Percentiles rank a stretch among this genome's conserved stretches.
Conservation (phyloP, 2,888 invertebrate species). For the Blastobasis adustella region DNA sequence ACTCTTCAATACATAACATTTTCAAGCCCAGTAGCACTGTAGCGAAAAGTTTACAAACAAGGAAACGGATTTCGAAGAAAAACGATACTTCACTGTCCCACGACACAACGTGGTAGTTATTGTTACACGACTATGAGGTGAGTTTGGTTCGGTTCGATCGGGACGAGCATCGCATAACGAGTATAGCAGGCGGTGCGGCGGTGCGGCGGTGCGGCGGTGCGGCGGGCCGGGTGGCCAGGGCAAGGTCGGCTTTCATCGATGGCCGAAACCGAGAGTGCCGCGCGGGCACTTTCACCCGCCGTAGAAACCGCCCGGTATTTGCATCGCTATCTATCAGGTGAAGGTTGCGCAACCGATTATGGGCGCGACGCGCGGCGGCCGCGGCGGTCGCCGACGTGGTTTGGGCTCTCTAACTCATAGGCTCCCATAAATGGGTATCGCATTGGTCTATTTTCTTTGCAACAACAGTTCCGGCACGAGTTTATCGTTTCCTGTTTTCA, state of each 20-base stretch:
- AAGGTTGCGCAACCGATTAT: neutral
- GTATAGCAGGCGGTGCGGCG: neutral
- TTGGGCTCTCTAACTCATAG: neutral
- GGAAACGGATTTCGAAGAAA: no score
- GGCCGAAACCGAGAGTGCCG: neutral
- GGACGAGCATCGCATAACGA: no score
- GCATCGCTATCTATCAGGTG: no score
- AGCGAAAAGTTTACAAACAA: no score
- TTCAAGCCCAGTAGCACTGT: no score
- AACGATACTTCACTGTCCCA: no score
- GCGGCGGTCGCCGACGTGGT: neutral
- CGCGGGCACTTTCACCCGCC: neutral
- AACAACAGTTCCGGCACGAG: no score
- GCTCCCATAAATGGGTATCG: constrained; percentile 6
- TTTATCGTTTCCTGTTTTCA: no score
- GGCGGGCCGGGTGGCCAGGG: neutral
- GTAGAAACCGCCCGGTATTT: neutral
- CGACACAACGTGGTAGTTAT: no score
- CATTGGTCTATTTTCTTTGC: constrained; percentile 4
- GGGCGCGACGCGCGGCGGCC: neutral
- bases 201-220: neutral
- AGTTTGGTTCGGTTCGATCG: no score
- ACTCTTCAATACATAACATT: no score
- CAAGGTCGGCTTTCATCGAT: neutral
- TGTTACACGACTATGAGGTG: no score